Evolutionary conservation across 1,140 invertebrate genomes (phyloP).

Genomic region (Oppia nitens): DNA sequence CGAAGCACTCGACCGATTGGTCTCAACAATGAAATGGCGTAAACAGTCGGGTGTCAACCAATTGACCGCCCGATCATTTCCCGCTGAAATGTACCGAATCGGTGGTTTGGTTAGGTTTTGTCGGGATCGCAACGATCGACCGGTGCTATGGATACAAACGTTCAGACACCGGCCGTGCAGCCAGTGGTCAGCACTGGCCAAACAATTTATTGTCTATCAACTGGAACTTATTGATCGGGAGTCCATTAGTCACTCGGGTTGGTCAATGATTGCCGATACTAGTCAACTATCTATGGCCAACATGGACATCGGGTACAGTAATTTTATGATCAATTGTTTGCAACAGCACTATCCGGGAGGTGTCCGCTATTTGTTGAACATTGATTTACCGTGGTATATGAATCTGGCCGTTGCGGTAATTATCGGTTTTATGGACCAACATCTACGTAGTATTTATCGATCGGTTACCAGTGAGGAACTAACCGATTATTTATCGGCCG

Average conservation of each 20-base stretch:
- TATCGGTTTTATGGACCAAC: background rate
- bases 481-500: background rate
- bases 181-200: background rate
- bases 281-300: background rate
- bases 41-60: conserved; percentile 12
- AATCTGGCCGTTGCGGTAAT: background rate
- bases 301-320: background rate
- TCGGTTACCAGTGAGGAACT: background rate
- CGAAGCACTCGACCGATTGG: conserved; percentile 10
- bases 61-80: conserved; percentile 9
- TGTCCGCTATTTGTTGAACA: background rate
- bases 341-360: background rate
- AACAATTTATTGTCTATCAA: conserved; percentile 1
- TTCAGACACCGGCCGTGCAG: background rate
- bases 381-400: conserved; percentile 1
- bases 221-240: conserved; percentile 4
- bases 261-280: background rate
- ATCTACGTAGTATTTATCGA: background rate
- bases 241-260: background rate
- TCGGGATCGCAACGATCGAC: background rate
- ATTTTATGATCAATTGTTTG: background rate
- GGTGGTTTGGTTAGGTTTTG: background rate
- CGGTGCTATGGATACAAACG: background rate
- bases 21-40: conserved; percentile 15
- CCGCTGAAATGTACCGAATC: conserved; percentile 3